These are phyloP conservation scores for Ceramica pisi DNA, from an alignment of 2,888 invertebrate species.

Conservation along the genomic window DNA sequence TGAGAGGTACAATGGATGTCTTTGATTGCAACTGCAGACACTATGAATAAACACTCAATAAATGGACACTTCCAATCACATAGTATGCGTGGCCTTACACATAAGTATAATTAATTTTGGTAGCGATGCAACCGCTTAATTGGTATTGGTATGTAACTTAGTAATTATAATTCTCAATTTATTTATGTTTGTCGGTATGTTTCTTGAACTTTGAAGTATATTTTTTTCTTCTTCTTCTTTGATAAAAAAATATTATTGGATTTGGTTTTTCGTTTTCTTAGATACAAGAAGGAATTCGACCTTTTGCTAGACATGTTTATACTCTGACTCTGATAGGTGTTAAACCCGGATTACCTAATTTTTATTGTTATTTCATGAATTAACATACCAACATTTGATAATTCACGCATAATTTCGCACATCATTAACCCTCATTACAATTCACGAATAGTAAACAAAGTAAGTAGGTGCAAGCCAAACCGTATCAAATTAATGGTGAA, in stretches of 20 bases:
- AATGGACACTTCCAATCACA: conserved; percentile 53
- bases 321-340: background rate
- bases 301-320: background rate
- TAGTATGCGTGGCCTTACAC: conserved; percentile 46
- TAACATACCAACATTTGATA: background rate
- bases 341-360: background rate
- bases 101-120: conserved; percentile 40
- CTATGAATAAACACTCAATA: conserved; percentile 60
- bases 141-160: conserved; percentile 33
- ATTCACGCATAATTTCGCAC: conserved; percentile 11
- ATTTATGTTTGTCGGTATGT: conserved; percentile 33
- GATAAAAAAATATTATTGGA: background rate
- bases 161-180: conserved; percentile 42
- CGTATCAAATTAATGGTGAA: conserved; percentile 32
- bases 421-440: conserved; percentile 19
- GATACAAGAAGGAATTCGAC: background rate
- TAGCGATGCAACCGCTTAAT: conserved; percentile 43
- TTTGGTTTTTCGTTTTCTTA: background rate
- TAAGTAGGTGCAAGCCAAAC: conserved; percentile 10
- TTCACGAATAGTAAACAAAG: conserved; percentile 4
- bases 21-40: conserved; percentile 59
- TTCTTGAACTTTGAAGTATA: background rate
- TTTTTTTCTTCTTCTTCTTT: too few species aligned
- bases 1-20: conserved; percentile 70
- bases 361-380: background rate